phyloP scores from a whole-genome alignment of 2,888 invertebrate genomes.

The Automeris io region DNA sequence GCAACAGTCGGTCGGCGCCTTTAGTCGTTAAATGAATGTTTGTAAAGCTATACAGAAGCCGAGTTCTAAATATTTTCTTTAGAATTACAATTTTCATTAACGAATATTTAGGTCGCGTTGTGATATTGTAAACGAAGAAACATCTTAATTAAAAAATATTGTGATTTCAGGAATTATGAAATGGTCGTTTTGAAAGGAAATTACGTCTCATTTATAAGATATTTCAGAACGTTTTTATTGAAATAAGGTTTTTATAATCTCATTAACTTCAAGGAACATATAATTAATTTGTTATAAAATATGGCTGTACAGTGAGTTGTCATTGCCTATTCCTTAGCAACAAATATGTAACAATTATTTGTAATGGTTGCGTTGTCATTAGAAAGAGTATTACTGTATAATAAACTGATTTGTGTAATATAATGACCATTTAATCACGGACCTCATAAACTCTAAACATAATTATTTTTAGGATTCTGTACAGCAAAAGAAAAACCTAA shows the following conservation, averaged over 20 bases:
- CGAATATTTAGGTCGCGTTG: constrained; percentile 1
- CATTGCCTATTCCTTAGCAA: no score
- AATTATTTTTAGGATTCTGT: no score
- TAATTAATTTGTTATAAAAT: not conserved
- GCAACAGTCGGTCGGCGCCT: no score
- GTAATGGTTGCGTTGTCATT: no score
- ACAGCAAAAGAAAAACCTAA: no score
- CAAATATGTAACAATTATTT: no score
- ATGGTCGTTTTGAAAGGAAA: not conserved
- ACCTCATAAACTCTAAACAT: no score
- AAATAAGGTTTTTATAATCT: not conserved
- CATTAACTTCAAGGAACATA: not conserved
- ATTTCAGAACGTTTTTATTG: not conserved
- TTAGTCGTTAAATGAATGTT: constrained; percentile 15
- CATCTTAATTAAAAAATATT: not conserved
- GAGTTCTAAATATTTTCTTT: not conserved
- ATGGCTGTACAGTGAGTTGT: no score
- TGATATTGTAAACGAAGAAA: not conserved
- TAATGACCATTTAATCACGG: no score
- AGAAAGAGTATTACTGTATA: no score
- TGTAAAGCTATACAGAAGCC: constrained; percentile 7
- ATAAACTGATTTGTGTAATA: no score
- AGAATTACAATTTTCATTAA: constrained; percentile 1
- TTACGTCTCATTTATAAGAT: not conserved
- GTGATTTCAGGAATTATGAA: not conserved